A percentile compares a stretch with the other conserved stretches of the same genome.
Evolutionary conservation across 2,797 vertebrate species (phyloP).

Genomic region (Nyctibius grandis): DNA sequence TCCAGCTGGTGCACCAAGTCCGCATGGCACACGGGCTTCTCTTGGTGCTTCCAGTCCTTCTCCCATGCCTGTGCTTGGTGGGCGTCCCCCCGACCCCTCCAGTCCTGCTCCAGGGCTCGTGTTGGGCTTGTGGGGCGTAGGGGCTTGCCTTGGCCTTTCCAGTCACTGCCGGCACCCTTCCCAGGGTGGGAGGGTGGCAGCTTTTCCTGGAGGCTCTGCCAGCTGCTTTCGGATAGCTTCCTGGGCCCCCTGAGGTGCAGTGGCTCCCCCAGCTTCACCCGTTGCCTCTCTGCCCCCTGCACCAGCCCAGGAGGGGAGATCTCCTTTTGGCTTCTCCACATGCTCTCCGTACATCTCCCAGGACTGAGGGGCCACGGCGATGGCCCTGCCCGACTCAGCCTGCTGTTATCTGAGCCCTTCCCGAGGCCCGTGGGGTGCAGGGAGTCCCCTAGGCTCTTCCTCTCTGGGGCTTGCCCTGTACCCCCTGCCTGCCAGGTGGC

Average conservation of each 20-base stretch:
- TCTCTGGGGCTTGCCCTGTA: neutral
- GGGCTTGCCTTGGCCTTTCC: conserved; percentile 39
- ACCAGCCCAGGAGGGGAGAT: neutral
- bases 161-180: neutral
- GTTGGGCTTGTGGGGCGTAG: neutral
- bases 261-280: neutral
- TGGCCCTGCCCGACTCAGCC: neutral
- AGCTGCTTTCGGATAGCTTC: neutral
- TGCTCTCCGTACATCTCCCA: neutral
- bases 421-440: neutral
- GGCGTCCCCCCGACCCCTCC: neutral
- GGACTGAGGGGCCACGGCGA: neutral
- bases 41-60: conserved; percentile 25
- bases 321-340: conserved; percentile 36
- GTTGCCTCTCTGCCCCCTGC: neutral
- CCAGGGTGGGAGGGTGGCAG: neutral
- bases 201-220: conserved; percentile 12
- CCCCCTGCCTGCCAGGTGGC: neutral
- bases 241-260: neutral
- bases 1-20: conserved; percentile 7
- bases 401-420: neutral
- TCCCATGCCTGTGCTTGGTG: conserved; percentile 15
- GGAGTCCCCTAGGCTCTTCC: conserved; percentile 25
- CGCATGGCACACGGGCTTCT: neutral
- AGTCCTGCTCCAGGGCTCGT: neutral